These are phyloP conservation scores for Dermolepida albohirtum DNA, from an alignment of 2,888 invertebrate genomes.

Conservation along the genomic window DNA sequence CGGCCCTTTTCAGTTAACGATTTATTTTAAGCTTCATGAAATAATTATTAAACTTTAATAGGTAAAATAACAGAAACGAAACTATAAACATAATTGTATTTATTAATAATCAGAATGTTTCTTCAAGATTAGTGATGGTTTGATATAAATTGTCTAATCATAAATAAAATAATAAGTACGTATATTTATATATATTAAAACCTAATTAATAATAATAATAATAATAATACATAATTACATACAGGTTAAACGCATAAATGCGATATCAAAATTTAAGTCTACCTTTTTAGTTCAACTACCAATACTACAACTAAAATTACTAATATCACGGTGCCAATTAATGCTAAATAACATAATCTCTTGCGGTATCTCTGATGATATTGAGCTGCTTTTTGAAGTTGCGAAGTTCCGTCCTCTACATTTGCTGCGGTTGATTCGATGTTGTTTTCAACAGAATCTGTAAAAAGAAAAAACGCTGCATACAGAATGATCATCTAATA, in stretches of 20 bases:
- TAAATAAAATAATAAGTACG: slow-evolving; percentile 27
- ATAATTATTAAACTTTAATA: too few relatives aligned
- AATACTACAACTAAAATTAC: slow-evolving; percentile 76
- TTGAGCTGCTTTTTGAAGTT: slow-evolving; percentile 83
- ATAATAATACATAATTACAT: slow-evolving; percentile 22
- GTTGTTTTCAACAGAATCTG: slow-evolving; percentile 86
- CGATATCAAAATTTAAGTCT: slow-evolving; percentile 9
- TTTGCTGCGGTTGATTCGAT: slow-evolving; percentile 80
- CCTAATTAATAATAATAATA: slow-evolving; percentile 14
- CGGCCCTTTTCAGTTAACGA: too few relatives aligned
- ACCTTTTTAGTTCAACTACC: slow-evolving; percentile 42
- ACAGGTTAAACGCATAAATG: background rate
- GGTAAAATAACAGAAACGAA: too few relatives aligned
- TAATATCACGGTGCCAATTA: slow-evolving; percentile 75
- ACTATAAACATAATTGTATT: background rate
- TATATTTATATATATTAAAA: slow-evolving; percentile 11
- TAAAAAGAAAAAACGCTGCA: slow-evolving; percentile 51
- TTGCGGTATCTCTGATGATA: slow-evolving; percentile 82
- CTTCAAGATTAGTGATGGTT: background rate
- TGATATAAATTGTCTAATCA: slow-evolving; percentile 20
- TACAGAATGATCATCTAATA: too few relatives aligned
- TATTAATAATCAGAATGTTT: background rate
- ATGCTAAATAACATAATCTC: slow-evolving; percentile 78
- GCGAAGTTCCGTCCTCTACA: slow-evolving; percentile 83
- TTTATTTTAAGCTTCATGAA: too few relatives aligned